These are phyloP conservation scores for Acanthaster planci DNA, from an alignment of 35 echinoderm and acorn worm genomes.

Conservation along the genomic window DNA sequence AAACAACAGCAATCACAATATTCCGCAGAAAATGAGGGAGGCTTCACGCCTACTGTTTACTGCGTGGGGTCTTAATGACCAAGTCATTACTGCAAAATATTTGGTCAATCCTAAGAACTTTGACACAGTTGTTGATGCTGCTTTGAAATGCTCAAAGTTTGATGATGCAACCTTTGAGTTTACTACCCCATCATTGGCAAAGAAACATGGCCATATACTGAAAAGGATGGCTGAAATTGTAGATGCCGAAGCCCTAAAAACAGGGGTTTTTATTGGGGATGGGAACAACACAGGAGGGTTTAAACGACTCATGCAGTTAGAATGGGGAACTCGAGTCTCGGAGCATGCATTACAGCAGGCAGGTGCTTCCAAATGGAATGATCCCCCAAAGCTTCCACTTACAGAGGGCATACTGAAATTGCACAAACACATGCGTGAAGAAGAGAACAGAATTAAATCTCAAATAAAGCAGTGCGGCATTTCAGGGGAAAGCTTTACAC, in stretches of 20 bases:
- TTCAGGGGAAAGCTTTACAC: not conserved
- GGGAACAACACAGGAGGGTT: not conserved
- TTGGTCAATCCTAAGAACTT: slow-evolving; percentile 34
- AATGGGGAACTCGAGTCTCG: slow-evolving; percentile 21
- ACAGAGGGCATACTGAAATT: slow-evolving; percentile 46
- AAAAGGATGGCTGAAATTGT: slow-evolving; percentile 33
- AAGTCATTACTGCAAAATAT: slow-evolving; percentile 6
- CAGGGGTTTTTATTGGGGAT: not conserved
- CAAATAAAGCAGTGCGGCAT: slow-evolving; percentile 25
- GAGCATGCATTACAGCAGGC: slow-evolving; percentile 35
- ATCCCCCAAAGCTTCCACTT: slow-evolving; percentile 40
- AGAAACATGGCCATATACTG: slow-evolving; percentile 23
- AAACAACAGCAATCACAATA: slow-evolving; percentile 5
- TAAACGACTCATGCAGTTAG: slow-evolving; percentile 23
- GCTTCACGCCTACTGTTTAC: slow-evolving; percentile 19
- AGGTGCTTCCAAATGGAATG: slow-evolving; percentile 21
- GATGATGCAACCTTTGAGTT: slow-evolving; percentile 29
- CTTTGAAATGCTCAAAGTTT: slow-evolving; percentile 23
- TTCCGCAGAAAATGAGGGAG: slow-evolving; percentile 35
- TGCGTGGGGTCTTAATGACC: not conserved
- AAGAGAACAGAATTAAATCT: slow-evolving; percentile 20
- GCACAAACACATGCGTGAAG: not conserved
- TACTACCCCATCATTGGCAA: slow-evolving; percentile 33
- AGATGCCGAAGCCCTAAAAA: not conserved
- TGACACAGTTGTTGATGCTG: slow-evolving; percentile 27